Evolutionary conservation across 2,888 invertebrate genomes (phyloP).

Genomic region (Isotomurus palustris): DNA sequence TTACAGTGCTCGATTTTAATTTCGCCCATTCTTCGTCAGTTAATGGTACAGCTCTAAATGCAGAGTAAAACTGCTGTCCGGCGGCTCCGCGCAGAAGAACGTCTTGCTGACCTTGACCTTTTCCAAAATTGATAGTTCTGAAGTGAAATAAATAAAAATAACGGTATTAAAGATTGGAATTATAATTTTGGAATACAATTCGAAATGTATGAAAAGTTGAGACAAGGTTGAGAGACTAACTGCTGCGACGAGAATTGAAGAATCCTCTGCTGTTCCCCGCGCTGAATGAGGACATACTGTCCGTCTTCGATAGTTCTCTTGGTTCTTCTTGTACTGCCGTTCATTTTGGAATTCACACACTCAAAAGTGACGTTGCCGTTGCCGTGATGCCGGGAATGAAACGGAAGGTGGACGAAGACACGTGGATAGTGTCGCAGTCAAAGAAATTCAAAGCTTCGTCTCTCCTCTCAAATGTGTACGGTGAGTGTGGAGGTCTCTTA

Average conservation of each 20-base stretch:
- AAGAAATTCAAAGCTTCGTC: slow-evolving; percentile 38
- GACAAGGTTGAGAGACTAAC: slow-evolving; percentile 19
- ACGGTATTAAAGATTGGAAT: not conserved
- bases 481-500: slow-evolving; percentile 16
- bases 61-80: slow-evolving; percentile 29
- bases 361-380: not conserved
- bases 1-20: slow-evolving; percentile 5
- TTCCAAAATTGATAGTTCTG: slow-evolving; percentile 35
- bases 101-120: slow-evolving; percentile 34
- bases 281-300: slow-evolving; percentile 35
- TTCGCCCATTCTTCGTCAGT: slow-evolving; percentile 11
- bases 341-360: not conserved
- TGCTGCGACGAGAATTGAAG: slow-evolving; percentile 35
- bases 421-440: slow-evolving; percentile 39
- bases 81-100: slow-evolving; percentile 33
- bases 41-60: slow-evolving; percentile 30
- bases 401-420: slow-evolving; percentile 38
- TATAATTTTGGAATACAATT: not conserved
- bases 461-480: slow-evolving; percentile 29
- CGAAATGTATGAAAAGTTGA: not conserved
- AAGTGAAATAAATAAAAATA: not conserved
- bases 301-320: slow-evolving; percentile 26
- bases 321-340: not conserved
- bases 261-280: slow-evolving; percentile 43
- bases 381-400: slow-evolving; percentile 37